These are phyloP conservation scores for Cheilosia grossa DNA, from an alignment of 2,888 invertebrate species.

Conservation along the genomic window DNA sequence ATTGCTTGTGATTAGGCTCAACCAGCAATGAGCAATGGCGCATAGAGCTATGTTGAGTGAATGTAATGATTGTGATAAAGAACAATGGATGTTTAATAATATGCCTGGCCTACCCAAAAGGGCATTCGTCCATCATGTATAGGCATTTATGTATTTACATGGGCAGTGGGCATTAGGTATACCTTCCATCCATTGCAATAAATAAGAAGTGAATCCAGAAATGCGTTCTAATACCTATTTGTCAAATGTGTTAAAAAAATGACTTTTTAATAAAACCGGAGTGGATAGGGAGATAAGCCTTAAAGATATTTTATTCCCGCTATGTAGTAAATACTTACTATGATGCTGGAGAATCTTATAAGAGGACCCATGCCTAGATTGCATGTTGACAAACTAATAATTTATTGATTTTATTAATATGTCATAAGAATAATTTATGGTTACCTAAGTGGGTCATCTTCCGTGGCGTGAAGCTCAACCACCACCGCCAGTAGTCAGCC, in stretches of 20 bases:
- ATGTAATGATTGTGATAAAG: slow-evolving; percentile 38
- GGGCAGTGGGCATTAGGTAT: no score
- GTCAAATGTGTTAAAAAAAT: not conserved
- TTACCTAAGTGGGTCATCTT: no score
- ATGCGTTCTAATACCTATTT: not conserved
- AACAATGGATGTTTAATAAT: slow-evolving; percentile 25
- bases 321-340: not conserved
- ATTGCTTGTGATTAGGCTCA: slow-evolving; percentile 27
- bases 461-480: no score
- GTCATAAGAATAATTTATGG: no score
- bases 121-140: not conserved
- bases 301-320: not conserved
- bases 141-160: no score
- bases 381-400: no score
- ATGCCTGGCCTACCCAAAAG: not conserved
- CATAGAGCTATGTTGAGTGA: slow-evolving; percentile 42
- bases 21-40: slow-evolving; percentile 45
- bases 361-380: no score
- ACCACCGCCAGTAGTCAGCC: no score
- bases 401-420: no score
- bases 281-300: not conserved
- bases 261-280: not conserved
- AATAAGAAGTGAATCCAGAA: not conserved
- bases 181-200: slow-evolving; percentile 3
- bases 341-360: no score